Evolutionary conservation across 1,140 invertebrate genomes (phyloP).

Genomic region (Hylaeus volcanicus): DNA sequence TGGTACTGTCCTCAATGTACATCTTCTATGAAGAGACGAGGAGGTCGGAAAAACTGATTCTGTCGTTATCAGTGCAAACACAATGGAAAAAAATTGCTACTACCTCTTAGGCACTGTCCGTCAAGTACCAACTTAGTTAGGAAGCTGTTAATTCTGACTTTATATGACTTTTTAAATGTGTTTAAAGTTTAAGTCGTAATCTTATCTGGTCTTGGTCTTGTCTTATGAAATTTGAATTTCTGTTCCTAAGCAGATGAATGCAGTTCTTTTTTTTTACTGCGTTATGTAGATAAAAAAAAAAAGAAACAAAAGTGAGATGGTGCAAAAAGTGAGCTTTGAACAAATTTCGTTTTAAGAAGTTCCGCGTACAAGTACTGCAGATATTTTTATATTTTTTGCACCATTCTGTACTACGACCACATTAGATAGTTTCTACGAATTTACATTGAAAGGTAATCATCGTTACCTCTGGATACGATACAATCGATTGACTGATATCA

Average conservation of each 20-base stretch:
- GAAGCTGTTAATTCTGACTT: conserved; percentile 67
- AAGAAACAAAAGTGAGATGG: conserved; percentile 25
- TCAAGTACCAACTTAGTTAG: conserved; percentile 69
- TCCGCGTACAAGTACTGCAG: conserved; percentile 15
- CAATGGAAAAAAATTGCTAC: conserved; percentile 65
- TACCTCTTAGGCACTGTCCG: conserved; percentile 76
- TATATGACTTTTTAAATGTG: conserved; percentile 67
- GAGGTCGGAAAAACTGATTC: conserved; percentile 86
- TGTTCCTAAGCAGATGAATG: conserved; percentile 37
- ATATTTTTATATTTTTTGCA: conserved; percentile 47
- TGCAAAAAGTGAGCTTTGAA: conserved; percentile 37
- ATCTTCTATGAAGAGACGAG: conserved; percentile 92
- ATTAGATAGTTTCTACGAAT: conserved; percentile 52
- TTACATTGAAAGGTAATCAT: conserved; percentile 32
- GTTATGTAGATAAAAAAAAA: conserved; percentile 44
- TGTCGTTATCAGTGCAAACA: conserved; percentile 49
- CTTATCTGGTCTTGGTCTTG: conserved; percentile 48
- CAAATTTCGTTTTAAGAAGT: conserved; percentile 31
- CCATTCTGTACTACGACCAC: conserved; percentile 38
- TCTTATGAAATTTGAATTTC: conserved; percentile 32
- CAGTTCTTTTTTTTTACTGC: conserved; percentile 54
- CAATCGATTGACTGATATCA: conserved; percentile 28
- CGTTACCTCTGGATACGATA: conserved; percentile 17
- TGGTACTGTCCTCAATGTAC: conserved; percentile 99
- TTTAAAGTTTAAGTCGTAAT: conserved; percentile 60